Evolutionary conservation across 2,888 invertebrate species (phyloP).

Genomic region (Cosmorhoe ocellata): DNA sequence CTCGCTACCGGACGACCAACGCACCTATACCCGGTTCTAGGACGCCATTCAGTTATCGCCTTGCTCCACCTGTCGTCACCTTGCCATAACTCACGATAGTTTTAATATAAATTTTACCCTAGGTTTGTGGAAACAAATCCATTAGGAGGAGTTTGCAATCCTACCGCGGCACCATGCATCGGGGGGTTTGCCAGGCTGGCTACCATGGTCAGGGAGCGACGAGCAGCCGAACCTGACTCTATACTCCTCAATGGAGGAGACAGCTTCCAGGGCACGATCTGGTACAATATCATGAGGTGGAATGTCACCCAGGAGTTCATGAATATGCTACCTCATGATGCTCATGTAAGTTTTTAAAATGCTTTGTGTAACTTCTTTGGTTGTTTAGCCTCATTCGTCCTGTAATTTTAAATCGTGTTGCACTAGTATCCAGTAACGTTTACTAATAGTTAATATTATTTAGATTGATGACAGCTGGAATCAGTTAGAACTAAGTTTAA

Average conservation of each 20-base stretch:
- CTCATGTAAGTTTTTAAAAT: conserved; percentile 81
- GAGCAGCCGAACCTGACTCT: conserved; percentile 81
- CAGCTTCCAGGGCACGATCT: conserved; percentile 87
- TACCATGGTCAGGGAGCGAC: conserved; percentile 73
- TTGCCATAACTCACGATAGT: no score
- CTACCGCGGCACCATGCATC: conserved; percentile 78
- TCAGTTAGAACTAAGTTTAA: no score
- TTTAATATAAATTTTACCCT: background rate
- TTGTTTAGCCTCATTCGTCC: no score
- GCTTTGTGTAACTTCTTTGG: no score
- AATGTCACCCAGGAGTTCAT: conserved; percentile 89
- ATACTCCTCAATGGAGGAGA: conserved; percentile 86
- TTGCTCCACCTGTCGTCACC: no score
- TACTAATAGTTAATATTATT: no score
- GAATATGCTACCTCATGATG: conserved; percentile 89
- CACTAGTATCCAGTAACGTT: no score
- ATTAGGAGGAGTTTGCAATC: conserved; percentile 79
- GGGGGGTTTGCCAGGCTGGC: conserved; percentile 87
- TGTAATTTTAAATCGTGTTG: no score
- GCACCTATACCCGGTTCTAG: no score
- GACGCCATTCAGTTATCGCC: no score
- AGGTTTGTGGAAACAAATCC: conserved; percentile 85
- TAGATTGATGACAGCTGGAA: no score
- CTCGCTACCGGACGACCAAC: no score
- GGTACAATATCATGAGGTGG: conserved; percentile 89